These are phyloP conservation scores for Syritta pipiens DNA, from an alignment of 2,888 invertebrate genomes.

Conservation along the genomic window DNA sequence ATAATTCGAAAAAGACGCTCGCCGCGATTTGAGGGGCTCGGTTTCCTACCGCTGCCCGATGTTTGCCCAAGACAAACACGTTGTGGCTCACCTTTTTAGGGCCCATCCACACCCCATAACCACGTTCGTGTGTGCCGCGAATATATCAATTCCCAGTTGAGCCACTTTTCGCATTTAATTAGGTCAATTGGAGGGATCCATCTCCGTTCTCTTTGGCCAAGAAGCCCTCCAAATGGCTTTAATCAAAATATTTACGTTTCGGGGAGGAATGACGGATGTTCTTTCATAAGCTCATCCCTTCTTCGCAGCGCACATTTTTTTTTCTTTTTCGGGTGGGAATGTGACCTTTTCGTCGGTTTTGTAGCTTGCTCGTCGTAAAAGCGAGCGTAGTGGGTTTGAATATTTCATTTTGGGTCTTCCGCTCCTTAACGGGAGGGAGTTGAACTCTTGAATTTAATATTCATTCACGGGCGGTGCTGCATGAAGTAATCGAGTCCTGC, in stretches of 20 bases:
- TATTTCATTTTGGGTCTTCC: conserved; percentile 21
- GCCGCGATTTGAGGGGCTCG: no score
- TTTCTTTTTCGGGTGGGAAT: not conserved
- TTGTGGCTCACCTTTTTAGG: conserved; percentile 19
- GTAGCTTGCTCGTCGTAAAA: conserved; percentile 22
- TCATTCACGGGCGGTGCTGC: conserved; percentile 1
- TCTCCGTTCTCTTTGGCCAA: not conserved
- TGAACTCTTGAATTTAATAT: conserved; percentile 47
- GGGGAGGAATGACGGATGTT: not conserved
- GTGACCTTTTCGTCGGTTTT: conserved; percentile 45
- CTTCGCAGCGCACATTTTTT: not conserved
- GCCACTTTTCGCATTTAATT: conserved; percentile 36
- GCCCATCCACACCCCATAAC: conserved; percentile 24
- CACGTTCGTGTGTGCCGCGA: conserved; percentile 34
- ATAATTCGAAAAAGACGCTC: no score
- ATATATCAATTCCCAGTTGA: conserved; percentile 45
- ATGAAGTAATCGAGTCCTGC: conserved; percentile 13
- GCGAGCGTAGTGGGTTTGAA: conserved; percentile 37
- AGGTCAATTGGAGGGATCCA: conserved; percentile 35
- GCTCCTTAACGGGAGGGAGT: not conserved
- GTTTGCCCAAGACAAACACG: conserved; percentile 23
- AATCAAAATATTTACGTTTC: conserved; percentile 8
- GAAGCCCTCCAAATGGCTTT: conserved; percentile 19
- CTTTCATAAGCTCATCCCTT: not conserved
- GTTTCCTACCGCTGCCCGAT: conserved; percentile 9